phyloP scores from a whole-genome alignment of 2,888 invertebrate species.

The Cenopis cana region DNA sequence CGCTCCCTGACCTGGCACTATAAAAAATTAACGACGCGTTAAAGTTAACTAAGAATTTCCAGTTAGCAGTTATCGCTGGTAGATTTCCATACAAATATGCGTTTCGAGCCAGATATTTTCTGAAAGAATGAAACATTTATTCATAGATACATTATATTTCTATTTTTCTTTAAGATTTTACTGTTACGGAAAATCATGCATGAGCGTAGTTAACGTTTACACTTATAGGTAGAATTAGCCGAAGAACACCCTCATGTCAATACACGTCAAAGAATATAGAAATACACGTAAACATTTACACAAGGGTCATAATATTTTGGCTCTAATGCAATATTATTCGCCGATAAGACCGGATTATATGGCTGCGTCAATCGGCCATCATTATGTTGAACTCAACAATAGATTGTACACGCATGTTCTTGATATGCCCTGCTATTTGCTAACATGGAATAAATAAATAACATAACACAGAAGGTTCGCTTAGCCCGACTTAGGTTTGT shows the following conservation, averaged over 20 bases:
- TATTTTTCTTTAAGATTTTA: no score
- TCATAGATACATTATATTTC: no score
- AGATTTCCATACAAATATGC: not conserved
- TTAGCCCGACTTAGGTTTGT: not conserved
- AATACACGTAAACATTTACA: not conserved
- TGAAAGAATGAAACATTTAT: no score
- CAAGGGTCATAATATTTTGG: not conserved
- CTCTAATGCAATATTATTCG: not conserved
- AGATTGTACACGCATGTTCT: constrained; percentile 25
- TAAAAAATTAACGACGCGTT: constrained; percentile 37
- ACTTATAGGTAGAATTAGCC: not conserved
- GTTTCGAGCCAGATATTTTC: not conserved
- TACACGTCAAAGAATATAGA: no score
- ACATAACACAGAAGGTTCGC: not conserved
- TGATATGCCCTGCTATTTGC: not conserved
- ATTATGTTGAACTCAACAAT: constrained; percentile 16
- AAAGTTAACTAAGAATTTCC: constrained; percentile 34
- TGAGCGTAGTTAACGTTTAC: no score
- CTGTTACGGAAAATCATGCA: no score
- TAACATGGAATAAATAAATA: not conserved
- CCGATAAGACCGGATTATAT: constrained; percentile 2
- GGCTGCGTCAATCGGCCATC: not conserved
- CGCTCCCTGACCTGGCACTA: constrained; percentile 39
- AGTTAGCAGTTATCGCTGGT: constrained; percentile 11
- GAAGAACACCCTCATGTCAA: not conserved